Evolutionary conservation across 2,888 invertebrate genomes (phyloP), one percentile per base, ranked within the genome.

Genomic region (Salticus scenicus): DNA sequence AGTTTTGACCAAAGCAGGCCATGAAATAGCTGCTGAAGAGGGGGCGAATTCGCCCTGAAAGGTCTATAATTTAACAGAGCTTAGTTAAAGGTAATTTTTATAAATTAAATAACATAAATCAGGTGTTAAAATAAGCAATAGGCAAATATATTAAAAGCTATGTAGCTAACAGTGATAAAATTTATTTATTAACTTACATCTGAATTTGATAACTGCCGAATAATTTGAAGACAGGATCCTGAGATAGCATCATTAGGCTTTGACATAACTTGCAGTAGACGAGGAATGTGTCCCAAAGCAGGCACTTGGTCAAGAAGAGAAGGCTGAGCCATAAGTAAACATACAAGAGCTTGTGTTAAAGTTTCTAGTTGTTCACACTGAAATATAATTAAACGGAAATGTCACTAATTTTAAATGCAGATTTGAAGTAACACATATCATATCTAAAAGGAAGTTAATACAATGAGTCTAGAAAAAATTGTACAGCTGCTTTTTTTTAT

Each of bases 231-330:
- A 69, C 96, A 94, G 82, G 95, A 94, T 90, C 94, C 94, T 80
- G 97, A 96, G 88, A 96, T 93, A 1, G 92, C 91, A 47, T 90
- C 90, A 75, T 93, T 72, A 74, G 77, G 87, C 41, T 75, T 84
- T 28, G 74, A 75, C 76, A 88, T 71, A 8, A 80, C 77, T 57
- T 88, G 84, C 14, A 89, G 71, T 85, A 89, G 47, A 79, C 87
- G 41, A 57, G 90, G 90, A 85, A 97, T 94, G 91, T 97, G 96
- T 14, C 97, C 98, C 91, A 97, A 93, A 51, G 96, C 94, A 33
- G 97, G 97, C 89, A 97, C 94, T 89, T 95, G 94, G 91, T 99
- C 98, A 47, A 96, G 94, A 87, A 99, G 93, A 90, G 94, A 94
- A 0, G 97, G 96, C 91, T 98, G 97, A 31, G 96, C 94, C 89